phyloP scores from a whole-genome alignment of 2,113 vertebrate species.

The Octodon degus region DNA sequence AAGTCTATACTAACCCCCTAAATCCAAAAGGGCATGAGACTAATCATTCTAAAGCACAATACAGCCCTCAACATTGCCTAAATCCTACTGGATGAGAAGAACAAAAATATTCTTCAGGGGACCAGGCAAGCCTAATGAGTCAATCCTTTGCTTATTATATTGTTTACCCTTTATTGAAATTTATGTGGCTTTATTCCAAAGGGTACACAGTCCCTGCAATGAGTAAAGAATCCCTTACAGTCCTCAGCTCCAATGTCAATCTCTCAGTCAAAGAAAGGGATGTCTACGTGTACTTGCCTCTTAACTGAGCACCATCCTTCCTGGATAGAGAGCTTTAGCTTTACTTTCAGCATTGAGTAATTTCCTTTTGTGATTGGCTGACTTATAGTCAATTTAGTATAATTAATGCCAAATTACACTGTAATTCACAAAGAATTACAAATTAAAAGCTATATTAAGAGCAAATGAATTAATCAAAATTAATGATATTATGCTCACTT shows the following conservation, averaged over 20 bases:
- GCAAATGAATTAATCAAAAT: conserved; percentile 82
- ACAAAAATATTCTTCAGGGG: background rate
- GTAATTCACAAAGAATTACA: conserved; percentile 80
- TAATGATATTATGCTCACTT: conserved; percentile 74
- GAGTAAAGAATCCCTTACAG: background rate
- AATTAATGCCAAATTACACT: conserved; percentile 72
- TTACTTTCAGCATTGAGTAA: conserved; percentile 76
- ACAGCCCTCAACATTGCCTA: background rate
- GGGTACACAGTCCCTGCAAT: background rate
- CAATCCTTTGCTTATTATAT: conserved; percentile 24
- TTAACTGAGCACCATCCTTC: conserved; percentile 4
- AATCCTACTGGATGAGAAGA: background rate
- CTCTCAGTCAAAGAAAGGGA: background rate
- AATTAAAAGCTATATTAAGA: conserved; percentile 82
- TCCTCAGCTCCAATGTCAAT: background rate
- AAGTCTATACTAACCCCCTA: background rate
- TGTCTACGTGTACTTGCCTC: background rate
- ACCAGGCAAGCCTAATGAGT: background rate
- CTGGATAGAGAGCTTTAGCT: conserved; percentile 59
- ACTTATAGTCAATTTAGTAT: conserved; percentile 75
- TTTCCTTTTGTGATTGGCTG: conserved; percentile 69
- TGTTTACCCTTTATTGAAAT: conserved; percentile 40
- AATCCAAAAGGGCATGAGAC: conserved; percentile 21
- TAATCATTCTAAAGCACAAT: background rate
- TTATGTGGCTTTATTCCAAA: conserved; percentile 33